These are phyloP conservation scores for Drepana arcuata DNA, from an alignment of 1,140 invertebrate species.

Conservation along the genomic window DNA sequence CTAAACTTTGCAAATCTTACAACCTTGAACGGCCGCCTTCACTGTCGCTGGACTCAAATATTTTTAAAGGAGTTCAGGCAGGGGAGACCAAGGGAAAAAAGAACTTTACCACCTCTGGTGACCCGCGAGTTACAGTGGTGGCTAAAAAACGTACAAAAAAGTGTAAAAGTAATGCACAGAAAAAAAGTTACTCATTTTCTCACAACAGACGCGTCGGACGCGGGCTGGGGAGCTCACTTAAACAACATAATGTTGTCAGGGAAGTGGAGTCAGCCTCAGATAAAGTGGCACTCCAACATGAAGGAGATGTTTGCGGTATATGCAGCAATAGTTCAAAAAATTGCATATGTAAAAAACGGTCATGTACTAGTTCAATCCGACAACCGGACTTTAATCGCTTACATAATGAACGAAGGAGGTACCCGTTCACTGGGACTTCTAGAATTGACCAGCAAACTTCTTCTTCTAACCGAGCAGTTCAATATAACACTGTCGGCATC, in stretches of 20 bases:
- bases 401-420: conserved; percentile 31
- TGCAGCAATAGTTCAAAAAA: background rate
- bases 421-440: conserved; percentile 24
- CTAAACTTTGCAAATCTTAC: conserved; percentile 67
- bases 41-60: conserved; percentile 14
- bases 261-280: conserved; percentile 16
- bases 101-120: background rate
- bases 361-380: conserved; percentile 26
- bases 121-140: conserved; percentile 6
- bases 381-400: conserved; percentile 21
- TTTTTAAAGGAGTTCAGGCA: background rate
- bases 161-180: background rate
- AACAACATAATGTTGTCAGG: conserved; percentile 15
- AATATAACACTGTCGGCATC: background rate
- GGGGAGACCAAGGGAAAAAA: background rate
- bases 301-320: conserved; percentile 33
- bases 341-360: background rate
- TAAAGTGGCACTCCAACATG: conserved; percentile 23
- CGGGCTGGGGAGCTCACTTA: conserved; percentile 31
- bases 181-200: conserved; percentile 14
- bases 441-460: conserved; percentile 11
- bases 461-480: background rate
- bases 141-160: conserved; percentile 11
- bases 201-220: conserved; percentile 31
- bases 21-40: conserved; percentile 57